Percentiles rank a stretch among this genome's conserved stretches.
These are phyloP conservation scores for Diadophis punctatus DNA, from an alignment of 2,113 vertebrate genomes.

Conservation along the genomic window DNA sequence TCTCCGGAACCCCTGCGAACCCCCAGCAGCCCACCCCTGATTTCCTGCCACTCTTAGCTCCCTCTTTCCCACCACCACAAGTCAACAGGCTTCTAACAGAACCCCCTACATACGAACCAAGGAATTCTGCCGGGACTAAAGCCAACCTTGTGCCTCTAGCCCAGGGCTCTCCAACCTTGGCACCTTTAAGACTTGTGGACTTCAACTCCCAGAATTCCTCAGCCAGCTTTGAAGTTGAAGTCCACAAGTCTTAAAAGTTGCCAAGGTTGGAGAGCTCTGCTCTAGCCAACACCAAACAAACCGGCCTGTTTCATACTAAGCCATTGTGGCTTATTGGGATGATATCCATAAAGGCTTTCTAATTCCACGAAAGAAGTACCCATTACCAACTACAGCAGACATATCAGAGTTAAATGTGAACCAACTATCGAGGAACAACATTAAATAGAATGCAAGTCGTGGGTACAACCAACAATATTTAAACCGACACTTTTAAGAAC, in stretches of 20 bases:
- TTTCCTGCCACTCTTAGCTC: neutral
- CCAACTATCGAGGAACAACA: neutral
- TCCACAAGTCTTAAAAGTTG: too few species aligned
- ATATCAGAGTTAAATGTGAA: neutral
- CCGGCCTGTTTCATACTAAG: neutral
- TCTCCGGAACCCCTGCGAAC: too few species aligned
- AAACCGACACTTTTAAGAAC: too few species aligned
- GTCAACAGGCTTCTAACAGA: neutral
- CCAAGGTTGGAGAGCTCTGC: neutral
- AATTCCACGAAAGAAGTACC: neutral
- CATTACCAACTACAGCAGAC: neutral
- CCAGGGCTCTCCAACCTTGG: too few species aligned
- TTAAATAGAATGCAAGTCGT: neutral
- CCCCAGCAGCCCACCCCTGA: too few species aligned
- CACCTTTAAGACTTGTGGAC: neutral
- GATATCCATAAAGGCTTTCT: neutral
- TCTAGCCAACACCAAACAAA: neutral
- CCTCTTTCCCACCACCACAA: neutral
- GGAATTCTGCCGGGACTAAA: neutral
- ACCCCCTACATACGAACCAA: neutral
- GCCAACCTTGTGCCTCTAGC: neutral
- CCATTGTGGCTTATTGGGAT: neutral
- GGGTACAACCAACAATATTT: neutral
- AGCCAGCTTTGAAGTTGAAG: too few species aligned
- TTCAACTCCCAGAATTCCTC: neutral